phyloP scores from a whole-genome alignment of 2,888 invertebrate species.

The Pogonocherus hispidulus region DNA sequence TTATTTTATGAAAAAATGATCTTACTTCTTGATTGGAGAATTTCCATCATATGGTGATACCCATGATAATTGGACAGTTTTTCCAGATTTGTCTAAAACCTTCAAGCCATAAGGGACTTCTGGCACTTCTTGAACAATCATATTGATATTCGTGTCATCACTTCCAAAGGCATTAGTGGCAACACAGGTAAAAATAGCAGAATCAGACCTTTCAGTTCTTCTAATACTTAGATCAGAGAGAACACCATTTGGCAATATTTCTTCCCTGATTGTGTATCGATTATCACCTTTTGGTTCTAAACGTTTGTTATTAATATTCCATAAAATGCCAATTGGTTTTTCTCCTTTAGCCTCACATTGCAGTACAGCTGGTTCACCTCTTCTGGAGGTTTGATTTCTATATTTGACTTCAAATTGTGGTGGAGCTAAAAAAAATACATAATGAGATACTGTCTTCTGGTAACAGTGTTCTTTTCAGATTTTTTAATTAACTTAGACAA shows the following conservation, averaged over 20 bases:
- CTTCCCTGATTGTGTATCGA: slow-evolving; percentile 88
- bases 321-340: slow-evolving; percentile 93
- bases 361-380: slow-evolving; percentile 90
- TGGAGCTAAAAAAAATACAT: slow-evolving; percentile 75
- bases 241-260: slow-evolving; percentile 89
- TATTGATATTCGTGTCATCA: slow-evolving; percentile 95
- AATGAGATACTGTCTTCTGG: not conserved
- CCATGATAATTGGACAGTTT: slow-evolving; percentile 92
- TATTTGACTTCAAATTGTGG: slow-evolving; percentile 94
- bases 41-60: slow-evolving; percentile 94
- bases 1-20: not conserved
- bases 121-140: slow-evolving; percentile 93
- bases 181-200: slow-evolving; percentile 91
- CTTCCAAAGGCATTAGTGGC: slow-evolving; percentile 95
- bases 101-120: slow-evolving; percentile 91
- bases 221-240: slow-evolving; percentile 91
- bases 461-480: too few relatives aligned
- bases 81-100: slow-evolving; percentile 91
- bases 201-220: slow-evolving; percentile 89
- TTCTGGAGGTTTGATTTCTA: slow-evolving; percentile 90
- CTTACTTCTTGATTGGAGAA: slow-evolving; percentile 83
- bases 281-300: slow-evolving; percentile 93
- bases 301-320: slow-evolving; percentile 95
- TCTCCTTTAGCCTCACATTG: slow-evolving; percentile 95
- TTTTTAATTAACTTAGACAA: not conserved